Percentiles rank a stretch among this genome's conserved stretches.
phyloP scores from a whole-genome alignment of 2,113 vertebrate genomes.

The Suricata suricatta region DNA sequence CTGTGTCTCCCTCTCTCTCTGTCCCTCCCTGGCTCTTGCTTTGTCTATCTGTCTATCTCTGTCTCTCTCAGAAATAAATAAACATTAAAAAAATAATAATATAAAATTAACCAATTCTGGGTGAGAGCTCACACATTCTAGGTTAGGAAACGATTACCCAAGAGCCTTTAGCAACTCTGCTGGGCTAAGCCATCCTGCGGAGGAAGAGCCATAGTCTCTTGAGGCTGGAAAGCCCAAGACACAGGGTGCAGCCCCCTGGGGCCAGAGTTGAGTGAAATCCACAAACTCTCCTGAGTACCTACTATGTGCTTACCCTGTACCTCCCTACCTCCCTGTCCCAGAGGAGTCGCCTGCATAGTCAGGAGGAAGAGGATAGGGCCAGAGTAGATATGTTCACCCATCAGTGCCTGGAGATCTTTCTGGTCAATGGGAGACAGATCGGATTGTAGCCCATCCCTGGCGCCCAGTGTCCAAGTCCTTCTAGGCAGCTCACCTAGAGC shows the following conservation, averaged over 20 bases:
- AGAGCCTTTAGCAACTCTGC: neutral
- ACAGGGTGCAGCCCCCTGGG: neutral
- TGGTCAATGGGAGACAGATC: neutral
- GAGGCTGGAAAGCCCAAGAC: neutral
- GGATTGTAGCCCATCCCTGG: neutral
- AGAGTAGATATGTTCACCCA: rapidly evolving
- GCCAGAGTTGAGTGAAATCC: neutral
- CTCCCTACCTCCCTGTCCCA: neutral
- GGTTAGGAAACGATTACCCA: neutral
- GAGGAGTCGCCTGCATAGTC: neutral
- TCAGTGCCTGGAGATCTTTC: neutral
- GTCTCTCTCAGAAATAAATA: no score
- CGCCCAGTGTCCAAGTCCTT: neutral
- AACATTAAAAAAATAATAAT: neutral
- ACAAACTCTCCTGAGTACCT: neutral
- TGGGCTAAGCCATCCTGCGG: neutral
- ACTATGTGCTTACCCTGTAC: neutral
- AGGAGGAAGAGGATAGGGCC: neutral
- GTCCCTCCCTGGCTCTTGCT: no score
- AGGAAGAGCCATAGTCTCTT: neutral
- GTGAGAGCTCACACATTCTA: neutral
- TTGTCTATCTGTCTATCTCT: no score
- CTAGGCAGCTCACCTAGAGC: neutral
- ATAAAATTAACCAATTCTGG: neutral
- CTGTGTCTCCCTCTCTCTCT: no score